phyloP scores from a whole-genome alignment of 2,113 vertebrate genomes.

The Oncorhynchus kisutch region DNA sequence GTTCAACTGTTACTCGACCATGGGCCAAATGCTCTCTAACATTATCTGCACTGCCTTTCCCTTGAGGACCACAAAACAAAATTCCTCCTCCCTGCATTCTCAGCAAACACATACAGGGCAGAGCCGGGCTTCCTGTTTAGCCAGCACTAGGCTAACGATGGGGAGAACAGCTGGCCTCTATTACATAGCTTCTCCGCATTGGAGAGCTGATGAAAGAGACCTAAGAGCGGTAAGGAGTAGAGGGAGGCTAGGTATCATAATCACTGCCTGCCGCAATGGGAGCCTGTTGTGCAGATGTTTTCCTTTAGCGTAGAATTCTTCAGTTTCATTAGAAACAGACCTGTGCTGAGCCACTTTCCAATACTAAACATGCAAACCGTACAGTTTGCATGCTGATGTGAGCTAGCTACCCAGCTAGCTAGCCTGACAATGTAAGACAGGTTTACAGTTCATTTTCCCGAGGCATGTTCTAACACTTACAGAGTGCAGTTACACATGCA shows the following conservation, averaged over 20 bases:
- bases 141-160: background rate
- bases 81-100: background rate
- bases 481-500: too few species aligned
- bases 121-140: constrained; percentile 45
- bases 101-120: constrained; percentile 9
- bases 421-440: too few species aligned
- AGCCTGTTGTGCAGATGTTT: background rate
- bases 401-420: too few species aligned
- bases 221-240: background rate
- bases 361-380: too few species aligned
- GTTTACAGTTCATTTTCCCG: too few species aligned
- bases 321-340: background rate
- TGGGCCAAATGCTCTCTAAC: background rate
- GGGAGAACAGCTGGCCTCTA: background rate
- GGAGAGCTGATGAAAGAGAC: background rate
- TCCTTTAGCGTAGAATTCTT: background rate
- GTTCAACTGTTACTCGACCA: background rate
- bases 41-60: background rate
- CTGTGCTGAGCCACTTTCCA: background rate
- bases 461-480: too few species aligned
- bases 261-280: background rate
- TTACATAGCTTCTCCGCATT: background rate
- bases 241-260: background rate
- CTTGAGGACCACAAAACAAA: background rate
- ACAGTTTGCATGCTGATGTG: too few species aligned